Conservation (phyloP, 2,888 invertebrate species). For the Therioaphis trifolii region DNA sequence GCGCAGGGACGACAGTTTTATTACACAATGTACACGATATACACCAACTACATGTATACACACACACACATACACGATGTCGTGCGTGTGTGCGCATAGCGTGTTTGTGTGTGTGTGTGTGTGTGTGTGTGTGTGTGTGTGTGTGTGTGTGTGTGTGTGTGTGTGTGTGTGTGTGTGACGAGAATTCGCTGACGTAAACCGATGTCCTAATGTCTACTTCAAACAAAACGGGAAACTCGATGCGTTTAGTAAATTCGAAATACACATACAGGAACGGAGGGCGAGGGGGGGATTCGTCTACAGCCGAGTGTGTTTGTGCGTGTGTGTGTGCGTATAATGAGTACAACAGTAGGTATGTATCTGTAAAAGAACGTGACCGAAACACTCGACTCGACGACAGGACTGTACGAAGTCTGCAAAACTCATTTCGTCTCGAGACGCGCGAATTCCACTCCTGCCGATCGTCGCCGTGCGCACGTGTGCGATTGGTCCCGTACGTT, state of each 20-base stretch:
- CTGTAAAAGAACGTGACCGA: not conserved
- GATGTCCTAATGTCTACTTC: conserved; percentile 4
- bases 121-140: not conserved
- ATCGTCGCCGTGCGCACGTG: not conserved
- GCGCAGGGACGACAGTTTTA: not conserved
- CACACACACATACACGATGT: too few relatives aligned
- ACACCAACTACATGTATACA: not conserved
- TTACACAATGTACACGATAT: not conserved
- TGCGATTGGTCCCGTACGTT: not conserved
- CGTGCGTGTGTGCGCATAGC: too few relatives aligned
- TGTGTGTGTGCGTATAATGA: not conserved
- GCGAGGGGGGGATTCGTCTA: too few relatives aligned
- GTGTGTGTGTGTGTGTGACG: not conserved
- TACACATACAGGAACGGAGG: too few relatives aligned
- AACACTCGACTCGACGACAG: not conserved
- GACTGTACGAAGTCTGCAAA: not conserved
- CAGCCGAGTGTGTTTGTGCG: too few relatives aligned
- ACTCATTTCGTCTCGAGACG: not conserved
- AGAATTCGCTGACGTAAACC: conserved; percentile 15
- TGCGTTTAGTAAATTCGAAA: not conserved
- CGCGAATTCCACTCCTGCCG: not conserved
- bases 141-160: not conserved
- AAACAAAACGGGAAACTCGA: not conserved
- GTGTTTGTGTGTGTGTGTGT: too few relatives aligned
- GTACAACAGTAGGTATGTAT: too few relatives aligned